Percentiles rank a stretch among this genome's conserved stretches.
phyloP scores from a whole-genome alignment of 2,888 invertebrate genomes.

The Phytoseiulus persimilis region DNA sequence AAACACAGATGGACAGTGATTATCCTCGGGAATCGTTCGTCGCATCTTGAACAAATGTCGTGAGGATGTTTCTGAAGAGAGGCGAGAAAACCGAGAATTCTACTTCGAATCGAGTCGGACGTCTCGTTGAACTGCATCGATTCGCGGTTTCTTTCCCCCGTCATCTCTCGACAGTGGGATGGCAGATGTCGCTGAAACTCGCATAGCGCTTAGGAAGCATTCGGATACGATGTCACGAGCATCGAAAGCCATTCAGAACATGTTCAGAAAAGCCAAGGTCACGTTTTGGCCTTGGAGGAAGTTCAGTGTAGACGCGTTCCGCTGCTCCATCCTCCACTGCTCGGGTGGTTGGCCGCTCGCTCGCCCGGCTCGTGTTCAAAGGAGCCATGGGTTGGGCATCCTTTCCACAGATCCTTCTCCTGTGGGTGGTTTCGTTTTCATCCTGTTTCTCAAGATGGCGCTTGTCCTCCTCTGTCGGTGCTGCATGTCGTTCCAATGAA shows the following conservation, averaged over 20 bases:
- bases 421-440: constrained; percentile 34
- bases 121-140: no score
- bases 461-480: constrained; percentile 9
- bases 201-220: background rate
- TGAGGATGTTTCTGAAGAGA: no score
- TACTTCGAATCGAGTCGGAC: no score
- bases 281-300: background rate
- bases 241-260: background rate
- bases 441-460: constrained; percentile 37
- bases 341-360: background rate
- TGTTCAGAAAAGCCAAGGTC: background rate
- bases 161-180: no score
- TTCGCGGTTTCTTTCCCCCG: no score
- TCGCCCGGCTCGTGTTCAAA: background rate
- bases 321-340: background rate
- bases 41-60: no score
- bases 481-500: background rate
- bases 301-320: background rate
- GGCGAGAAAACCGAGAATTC: no score
- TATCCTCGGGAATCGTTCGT: no score
- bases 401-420: background rate
- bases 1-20: no score
- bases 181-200: no score
- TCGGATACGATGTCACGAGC: background rate
- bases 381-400: background rate